These are phyloP conservation scores for Cerastis leucographa DNA, from an alignment of 2,888 invertebrate species.

Conservation along the genomic window DNA sequence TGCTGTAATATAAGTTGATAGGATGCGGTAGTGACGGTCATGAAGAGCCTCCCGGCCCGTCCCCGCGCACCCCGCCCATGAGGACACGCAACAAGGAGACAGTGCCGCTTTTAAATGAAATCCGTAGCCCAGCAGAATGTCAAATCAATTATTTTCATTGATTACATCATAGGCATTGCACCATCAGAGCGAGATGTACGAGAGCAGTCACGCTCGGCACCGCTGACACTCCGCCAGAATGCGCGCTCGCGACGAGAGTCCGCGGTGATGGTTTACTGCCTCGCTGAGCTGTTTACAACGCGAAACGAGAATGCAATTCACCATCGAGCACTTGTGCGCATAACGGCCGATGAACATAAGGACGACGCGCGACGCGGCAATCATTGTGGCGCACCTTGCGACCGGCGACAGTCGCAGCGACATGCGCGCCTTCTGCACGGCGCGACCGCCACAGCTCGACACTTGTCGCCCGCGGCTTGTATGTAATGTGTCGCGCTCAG, in stretches of 20 bases:
- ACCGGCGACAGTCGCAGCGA: too few relatives aligned
- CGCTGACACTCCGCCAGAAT: too few relatives aligned
- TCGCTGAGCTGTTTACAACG: neutral
- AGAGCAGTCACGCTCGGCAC: neutral
- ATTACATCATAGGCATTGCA: too few relatives aligned
- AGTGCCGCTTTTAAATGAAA: neutral
- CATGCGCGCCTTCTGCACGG: too few relatives aligned
- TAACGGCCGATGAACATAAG: constrained; percentile 54
- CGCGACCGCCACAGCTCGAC: too few relatives aligned
- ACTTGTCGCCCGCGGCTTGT: neutral
- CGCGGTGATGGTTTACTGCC: neutral
- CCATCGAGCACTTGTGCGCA: constrained; percentile 24
- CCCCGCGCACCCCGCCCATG: neutral
- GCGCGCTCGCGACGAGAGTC: neutral
- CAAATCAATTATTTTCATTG: neutral
- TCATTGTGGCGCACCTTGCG: neutral
- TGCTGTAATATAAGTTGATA: too few relatives aligned
- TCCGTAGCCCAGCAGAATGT: neutral
- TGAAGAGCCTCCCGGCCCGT: neutral
- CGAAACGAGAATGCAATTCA: constrained; percentile 29
- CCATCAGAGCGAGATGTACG: too few relatives aligned
- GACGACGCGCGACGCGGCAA: neutral
- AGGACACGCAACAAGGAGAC: neutral
- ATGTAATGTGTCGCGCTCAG: neutral
- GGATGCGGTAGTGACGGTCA: neutral